These are phyloP conservation scores for Chrysina gloriosa DNA, from an alignment of 2,888 invertebrate species.

Conservation along the genomic window DNA sequence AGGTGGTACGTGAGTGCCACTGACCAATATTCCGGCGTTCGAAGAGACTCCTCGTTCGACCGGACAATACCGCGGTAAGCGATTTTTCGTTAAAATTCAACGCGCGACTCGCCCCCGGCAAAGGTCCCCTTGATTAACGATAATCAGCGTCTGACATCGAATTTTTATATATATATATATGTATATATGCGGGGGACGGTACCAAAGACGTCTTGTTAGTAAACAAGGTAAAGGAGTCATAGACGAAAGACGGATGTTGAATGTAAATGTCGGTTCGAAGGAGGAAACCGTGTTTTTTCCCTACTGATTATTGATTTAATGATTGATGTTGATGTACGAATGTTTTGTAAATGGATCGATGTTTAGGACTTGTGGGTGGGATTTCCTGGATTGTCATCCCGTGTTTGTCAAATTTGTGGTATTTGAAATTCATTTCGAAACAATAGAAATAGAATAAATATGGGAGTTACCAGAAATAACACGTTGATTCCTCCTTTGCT, in stretches of 20 bases:
- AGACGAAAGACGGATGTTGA: neutral
- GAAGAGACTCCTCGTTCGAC: no score
- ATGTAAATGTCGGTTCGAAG: neutral
- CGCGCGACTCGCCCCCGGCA: slow-evolving; percentile 9
- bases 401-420: no score
- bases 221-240: neutral
- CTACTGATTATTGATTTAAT: neutral
- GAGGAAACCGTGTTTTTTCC: neutral
- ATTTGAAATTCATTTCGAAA: neutral
- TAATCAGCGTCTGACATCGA: slow-evolving; percentile 9
- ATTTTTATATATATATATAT: neutral
- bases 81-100: slow-evolving; percentile 20
- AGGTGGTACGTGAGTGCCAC: slow-evolving; percentile 52
- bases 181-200: neutral
- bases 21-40: slow-evolving; percentile 51
- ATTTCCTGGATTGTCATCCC: no score
- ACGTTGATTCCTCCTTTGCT: no score
- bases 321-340: no score
- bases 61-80: neutral
- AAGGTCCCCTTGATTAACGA: slow-evolving; percentile 10
- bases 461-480: no score
- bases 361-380: no score
- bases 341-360: no score
- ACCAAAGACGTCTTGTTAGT: neutral
- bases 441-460: no score